Percentiles rank a stretch among this genome's conserved stretches.
Evolutionary conservation across 1,140 invertebrate species (phyloP).

Genomic region (Euura saliciscinereae): DNA sequence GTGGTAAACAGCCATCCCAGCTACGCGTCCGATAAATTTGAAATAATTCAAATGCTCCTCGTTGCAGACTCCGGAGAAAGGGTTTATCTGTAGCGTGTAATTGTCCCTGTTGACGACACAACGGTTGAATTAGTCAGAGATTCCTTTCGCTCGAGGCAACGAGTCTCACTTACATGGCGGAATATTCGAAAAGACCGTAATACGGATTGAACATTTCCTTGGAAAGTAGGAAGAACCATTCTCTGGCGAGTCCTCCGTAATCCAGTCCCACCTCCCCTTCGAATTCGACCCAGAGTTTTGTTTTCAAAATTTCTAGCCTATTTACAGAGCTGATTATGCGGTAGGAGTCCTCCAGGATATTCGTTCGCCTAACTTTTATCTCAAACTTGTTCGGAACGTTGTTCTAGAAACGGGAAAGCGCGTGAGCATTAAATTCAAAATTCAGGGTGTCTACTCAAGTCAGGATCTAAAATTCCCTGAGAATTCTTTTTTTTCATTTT

Average conservation of each 20-base stretch:
- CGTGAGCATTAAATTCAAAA: background rate
- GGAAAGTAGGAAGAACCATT: slow-evolving; percentile 98
- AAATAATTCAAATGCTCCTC: slow-evolving; percentile 98
- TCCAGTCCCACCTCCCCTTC: slow-evolving; percentile 96
- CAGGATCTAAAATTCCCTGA: no score
- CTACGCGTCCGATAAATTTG: slow-evolving; percentile 97
- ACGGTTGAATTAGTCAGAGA: background rate
- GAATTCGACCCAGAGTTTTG: slow-evolving; percentile 98
- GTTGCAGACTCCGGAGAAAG: slow-evolving; percentile 94
- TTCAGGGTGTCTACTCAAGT: no score
- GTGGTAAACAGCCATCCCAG: slow-evolving; percentile 99
- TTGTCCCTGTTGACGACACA: slow-evolving; percentile 77
- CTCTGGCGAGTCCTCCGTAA: slow-evolving; percentile 95
- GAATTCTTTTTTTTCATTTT: slow-evolving; percentile 4
- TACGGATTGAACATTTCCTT: slow-evolving; percentile 99
- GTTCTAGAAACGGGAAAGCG: slow-evolving; percentile 66
- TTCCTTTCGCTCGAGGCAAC: background rate
- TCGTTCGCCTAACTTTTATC: slow-evolving; percentile 88
- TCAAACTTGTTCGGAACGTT: slow-evolving; percentile 98
- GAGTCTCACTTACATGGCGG: slow-evolving; percentile 80
- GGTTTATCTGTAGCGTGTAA: slow-evolving; percentile 99
- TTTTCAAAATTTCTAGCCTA: slow-evolving; percentile 88
- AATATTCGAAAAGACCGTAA: slow-evolving; percentile 99
- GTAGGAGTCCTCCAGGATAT: slow-evolving; percentile 96
- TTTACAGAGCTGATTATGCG: slow-evolving; percentile 86